Base-by-base conservation (phyloP, 2,888 invertebrate genomes). In the Erynnis tages region DNA sequence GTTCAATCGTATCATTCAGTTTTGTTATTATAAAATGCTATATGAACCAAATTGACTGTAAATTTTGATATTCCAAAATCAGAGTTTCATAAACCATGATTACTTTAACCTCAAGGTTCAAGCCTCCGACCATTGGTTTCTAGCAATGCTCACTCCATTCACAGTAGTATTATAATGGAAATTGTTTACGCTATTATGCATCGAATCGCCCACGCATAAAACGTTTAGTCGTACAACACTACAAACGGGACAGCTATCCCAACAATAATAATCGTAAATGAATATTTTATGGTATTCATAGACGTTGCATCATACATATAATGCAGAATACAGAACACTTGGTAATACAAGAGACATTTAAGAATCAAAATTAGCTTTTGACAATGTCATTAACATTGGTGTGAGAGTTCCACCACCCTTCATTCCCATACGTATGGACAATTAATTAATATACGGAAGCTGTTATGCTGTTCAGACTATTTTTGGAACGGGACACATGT, bases 371-470 rank as follows among this genome's bases (percentile, higher is more conserved):
- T 50, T 29, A 56, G 50, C 57, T 54, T 57, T 59, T 57, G 59
- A 55, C 60, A 53, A 53, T 57, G 48, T 34, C 44, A 62, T 63
- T 61, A 61, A 48, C 60, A 61, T 67, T 50, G 61, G 62, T 74
- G 73, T 73, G 78, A 74, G 73, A 76, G 62, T 55, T 58, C 34
- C 50, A 41, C 55, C 59, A 52, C 57, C 60, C 63, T 55, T 53
- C 59, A 67, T 71, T 74, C 76, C 69, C 76, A 76, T 66, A 65
- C 57, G 58, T 56, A 55, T 56, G 58, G 48, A 56, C 55, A 59
- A 59, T 65, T 62, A 61, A 61, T 65, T 66, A 66, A 64, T 62
- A 66, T 58, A 65, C 73, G 73, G 76, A 75, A 76, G 72, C 69
- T 69, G 56, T 58, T 60, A 63, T 75, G 72, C 69, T 69, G 56